Evolutionary conservation across 2,888 invertebrate species (phyloP), one percentile per base, ranked within the genome.

Genomic region (Euplexia lucipara): DNA sequence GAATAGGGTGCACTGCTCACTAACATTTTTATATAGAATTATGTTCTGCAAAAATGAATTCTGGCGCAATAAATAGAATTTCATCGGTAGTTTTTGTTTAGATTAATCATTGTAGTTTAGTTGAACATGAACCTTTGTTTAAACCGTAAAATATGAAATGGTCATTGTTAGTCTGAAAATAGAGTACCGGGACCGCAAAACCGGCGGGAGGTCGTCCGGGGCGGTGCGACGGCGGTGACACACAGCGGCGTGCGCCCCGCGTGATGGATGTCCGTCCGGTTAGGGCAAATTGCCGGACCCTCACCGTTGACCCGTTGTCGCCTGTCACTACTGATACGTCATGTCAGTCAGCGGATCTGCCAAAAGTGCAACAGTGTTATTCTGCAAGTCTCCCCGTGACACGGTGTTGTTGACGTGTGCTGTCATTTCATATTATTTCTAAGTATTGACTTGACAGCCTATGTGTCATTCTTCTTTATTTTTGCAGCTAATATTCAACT

Each of bases 221-320:
- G 12, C 69, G 65, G 32, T 26, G 57, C 14, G 37, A 9, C 45
- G 59, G 54, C 51, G 56, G 39, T 74, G 70, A 59, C 53, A 22
- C n/a, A 34, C 64, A 53, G 60, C 51, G 26, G 14, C 67, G 76
- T 79, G 74, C 83, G 83, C 81, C 83, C 75, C 74, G 75, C 49
- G 82, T 89, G 87, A 89, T 85, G 78, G 84, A 88, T 87, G 85
- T 78, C 64, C 3, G 9, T 22, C 45, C 3, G n/a, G 32, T 79
- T 64, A 71, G 60, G 70, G 76, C 82, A 75, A 88, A 87, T 86
- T 85, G 84, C 77, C 66, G 75, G 73, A 75, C n/a, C 70, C 70
- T 47, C 42, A 45, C 48, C 56, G 54, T 18, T 70, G 64, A 57
- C 70, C 52, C 52, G 51, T 52, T 54, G 62, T 16, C n/a, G 9